Percentiles rank a stretch among this genome's conserved stretches.
Evolutionary conservation across 2,888 invertebrate genomes (phyloP).

Genomic region (Rugalucina vietnamica): DNA sequence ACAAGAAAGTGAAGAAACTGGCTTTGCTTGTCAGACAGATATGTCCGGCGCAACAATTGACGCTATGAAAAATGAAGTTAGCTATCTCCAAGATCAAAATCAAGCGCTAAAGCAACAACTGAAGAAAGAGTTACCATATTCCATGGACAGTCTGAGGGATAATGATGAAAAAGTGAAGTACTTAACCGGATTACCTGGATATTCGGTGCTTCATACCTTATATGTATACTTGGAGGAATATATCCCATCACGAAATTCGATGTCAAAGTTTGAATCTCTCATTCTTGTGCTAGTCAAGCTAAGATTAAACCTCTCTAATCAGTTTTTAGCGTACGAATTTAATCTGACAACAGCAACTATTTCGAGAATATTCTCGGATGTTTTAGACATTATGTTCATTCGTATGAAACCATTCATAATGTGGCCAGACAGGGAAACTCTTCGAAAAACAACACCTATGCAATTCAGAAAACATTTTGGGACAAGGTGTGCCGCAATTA

Average conservation of each 20-base stretch:
- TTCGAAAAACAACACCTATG: slow-evolving; percentile 47
- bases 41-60: background rate
- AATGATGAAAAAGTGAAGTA: slow-evolving; percentile 31
- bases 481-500: slow-evolving; percentile 41
- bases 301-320: slow-evolving; percentile 36
- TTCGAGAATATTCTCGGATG: slow-evolving; percentile 20
- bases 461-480: slow-evolving; percentile 49
- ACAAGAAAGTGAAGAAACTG: background rate
- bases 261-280: slow-evolving; percentile 47
- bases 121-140: background rate
- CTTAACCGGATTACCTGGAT: slow-evolving; percentile 27
- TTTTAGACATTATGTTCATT: slow-evolving; percentile 32
- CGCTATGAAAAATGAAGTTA: background rate
- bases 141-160: background rate
- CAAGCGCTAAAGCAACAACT: background rate
- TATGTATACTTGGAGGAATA: slow-evolving; percentile 11
- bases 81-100: background rate
- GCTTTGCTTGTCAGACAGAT: background rate
- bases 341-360: slow-evolving; percentile 12
- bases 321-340: slow-evolving; percentile 40
- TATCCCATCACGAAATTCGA: background rate
- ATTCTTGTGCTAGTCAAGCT: slow-evolving; percentile 46
- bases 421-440: slow-evolving; percentile 48
- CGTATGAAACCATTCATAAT: slow-evolving; percentile 19
- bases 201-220: background rate